Conservation (phyloP, 2,888 invertebrate genomes). For the Epistrophe eligans region DNA sequence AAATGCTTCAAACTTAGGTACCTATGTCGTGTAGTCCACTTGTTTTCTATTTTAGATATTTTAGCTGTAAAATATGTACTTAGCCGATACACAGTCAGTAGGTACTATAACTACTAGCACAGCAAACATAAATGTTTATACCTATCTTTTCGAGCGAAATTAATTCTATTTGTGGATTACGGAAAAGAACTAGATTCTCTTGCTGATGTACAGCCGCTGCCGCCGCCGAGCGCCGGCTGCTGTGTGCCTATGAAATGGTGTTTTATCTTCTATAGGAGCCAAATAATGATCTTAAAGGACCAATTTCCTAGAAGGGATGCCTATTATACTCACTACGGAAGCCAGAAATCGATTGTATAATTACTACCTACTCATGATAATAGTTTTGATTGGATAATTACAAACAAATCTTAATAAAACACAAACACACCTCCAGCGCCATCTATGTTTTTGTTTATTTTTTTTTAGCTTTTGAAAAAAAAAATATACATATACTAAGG, state of each 20-base stretch:
- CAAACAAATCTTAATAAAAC: slow-evolving; percentile 32
- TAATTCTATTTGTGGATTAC: slow-evolving; percentile 56
- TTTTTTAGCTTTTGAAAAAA: slow-evolving; percentile 46
- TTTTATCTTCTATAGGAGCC: slow-evolving; percentile 43
- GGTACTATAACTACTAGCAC: neutral
- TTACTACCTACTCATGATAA: neutral
- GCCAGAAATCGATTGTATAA: neutral
- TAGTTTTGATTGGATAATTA: slow-evolving; percentile 12
- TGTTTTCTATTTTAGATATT: slow-evolving; percentile 65
- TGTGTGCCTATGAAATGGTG: neutral
- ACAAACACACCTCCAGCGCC: slow-evolving; percentile 3
- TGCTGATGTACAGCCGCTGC: neutral
- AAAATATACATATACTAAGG: slow-evolving; percentile 30
- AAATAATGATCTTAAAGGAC: slow-evolving; percentile 29
- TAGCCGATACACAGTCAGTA: slow-evolving; percentile 30
- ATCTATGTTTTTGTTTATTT: slow-evolving; percentile 46
- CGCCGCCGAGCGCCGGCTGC: neutral
- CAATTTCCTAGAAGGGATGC: slow-evolving; percentile 15
- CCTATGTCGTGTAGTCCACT: slow-evolving; percentile 58
- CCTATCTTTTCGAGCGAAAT: slow-evolving; percentile 56
- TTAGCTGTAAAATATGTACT: slow-evolving; percentile 42
- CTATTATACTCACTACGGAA: neutral
- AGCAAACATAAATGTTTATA: slow-evolving; percentile 44
- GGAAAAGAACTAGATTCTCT: slow-evolving; percentile 65
- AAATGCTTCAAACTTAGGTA: slow-evolving; percentile 1